Evolutionary conservation across 1,140 invertebrate species (phyloP).

Genomic region (Wasmannia auropunctata): DNA sequence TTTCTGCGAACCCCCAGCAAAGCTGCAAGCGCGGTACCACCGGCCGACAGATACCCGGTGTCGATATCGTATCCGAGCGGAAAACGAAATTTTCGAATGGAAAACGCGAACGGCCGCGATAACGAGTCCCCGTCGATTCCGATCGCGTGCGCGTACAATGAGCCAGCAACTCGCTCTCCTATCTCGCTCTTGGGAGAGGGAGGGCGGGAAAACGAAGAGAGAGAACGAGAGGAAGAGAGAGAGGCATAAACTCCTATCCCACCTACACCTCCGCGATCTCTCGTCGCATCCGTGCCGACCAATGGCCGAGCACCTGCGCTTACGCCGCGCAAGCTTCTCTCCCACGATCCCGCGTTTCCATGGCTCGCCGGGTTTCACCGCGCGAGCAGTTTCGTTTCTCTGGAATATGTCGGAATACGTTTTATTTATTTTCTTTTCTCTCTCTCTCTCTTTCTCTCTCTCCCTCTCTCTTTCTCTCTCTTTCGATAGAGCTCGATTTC

Average conservation of each 20-base stretch:
- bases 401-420: constrained; percentile 22
- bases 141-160: constrained; percentile 57
- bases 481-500: constrained; percentile 24
- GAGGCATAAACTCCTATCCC: constrained; percentile 28
- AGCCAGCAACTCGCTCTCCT: constrained; percentile 67
- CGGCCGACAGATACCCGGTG: constrained; percentile 44
- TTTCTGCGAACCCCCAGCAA: constrained; percentile 21
- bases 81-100: constrained; percentile 66
- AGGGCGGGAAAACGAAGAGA: not conserved
- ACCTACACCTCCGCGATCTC: constrained; percentile 38
- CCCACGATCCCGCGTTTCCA: constrained; percentile 44
- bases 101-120: constrained; percentile 74
- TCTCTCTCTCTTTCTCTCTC: constrained; percentile 6
- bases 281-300: constrained; percentile 58
- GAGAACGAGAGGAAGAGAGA: not conserved
- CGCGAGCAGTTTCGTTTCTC: constrained; percentile 48
- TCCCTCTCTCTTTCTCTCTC: constrained; percentile 3
- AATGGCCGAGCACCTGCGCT: constrained; percentile 69
- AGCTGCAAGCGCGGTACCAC: constrained; percentile 33
- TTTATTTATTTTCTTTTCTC: constrained; percentile 18
- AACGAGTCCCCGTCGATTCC: constrained; percentile 73
- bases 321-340: constrained; percentile 53
- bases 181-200: constrained; percentile 68
- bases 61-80: constrained; percentile 64
- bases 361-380: constrained; percentile 37